Percentiles rank a stretch among this genome's conserved stretches.
phyloP scores from a whole-genome alignment of 2,888 invertebrate genomes.

The Leptinotarsa tumamoca region DNA sequence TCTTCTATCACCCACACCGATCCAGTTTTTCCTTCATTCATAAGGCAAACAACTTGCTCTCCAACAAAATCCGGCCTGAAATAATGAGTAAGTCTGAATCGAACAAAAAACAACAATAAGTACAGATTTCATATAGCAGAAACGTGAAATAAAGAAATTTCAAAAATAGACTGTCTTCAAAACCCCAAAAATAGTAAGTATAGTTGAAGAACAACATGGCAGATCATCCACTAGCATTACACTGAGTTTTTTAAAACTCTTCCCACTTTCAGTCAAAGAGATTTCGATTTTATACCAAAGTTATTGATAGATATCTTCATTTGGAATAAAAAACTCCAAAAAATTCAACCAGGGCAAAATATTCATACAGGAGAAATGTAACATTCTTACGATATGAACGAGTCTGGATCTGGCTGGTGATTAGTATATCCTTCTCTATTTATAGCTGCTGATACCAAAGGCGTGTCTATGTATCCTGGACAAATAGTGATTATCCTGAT shows the following conservation, averaged over 20 bases:
- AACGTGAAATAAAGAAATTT: too few species aligned
- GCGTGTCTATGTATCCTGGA: neutral
- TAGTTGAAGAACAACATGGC: too few species aligned
- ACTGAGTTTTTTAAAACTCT: too few species aligned
- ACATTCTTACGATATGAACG: neutral
- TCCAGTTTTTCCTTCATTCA: neutral
- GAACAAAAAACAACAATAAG: too few species aligned
- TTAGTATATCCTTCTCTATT: neutral
- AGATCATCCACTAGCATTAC: too few species aligned
- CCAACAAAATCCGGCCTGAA: neutral
- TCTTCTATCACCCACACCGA: conserved; percentile 3
- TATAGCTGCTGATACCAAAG: neutral
- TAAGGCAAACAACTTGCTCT: neutral
- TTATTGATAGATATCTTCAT: too few species aligned
- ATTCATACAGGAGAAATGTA: neutral
- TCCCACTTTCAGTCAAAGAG: too few species aligned
- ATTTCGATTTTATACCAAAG: too few species aligned
- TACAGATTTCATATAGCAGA: too few species aligned
- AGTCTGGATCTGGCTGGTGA: neutral
- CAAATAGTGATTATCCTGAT: neutral
- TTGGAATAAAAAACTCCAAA: too few species aligned
- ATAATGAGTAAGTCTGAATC: neutral
- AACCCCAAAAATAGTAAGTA: too few species aligned
- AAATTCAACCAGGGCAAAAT: neutral
- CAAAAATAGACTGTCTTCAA: too few species aligned